Conservation (phyloP, 2,113 vertebrate genomes). For the Paramormyrops kingsleyae region DNA sequence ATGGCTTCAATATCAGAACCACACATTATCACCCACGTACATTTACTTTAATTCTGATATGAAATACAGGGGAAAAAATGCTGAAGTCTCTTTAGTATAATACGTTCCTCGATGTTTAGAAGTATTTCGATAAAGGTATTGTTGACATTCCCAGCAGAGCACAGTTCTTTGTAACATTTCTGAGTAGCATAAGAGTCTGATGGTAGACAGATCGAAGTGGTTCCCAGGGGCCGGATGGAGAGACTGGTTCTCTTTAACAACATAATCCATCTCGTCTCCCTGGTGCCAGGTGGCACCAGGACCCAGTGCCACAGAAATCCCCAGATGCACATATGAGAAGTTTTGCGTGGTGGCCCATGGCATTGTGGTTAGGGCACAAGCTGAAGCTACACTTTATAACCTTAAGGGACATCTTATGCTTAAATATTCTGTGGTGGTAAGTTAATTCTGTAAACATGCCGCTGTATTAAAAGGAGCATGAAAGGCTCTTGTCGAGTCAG, state of each 20-base stretch:
- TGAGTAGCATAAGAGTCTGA: background rate
- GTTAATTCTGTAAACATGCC: background rate
- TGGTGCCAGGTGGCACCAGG: background rate
- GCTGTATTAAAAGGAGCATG: background rate
- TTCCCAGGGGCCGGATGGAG: background rate
- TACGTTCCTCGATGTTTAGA: background rate
- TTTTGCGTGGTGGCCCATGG: background rate
- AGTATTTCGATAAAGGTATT: background rate
- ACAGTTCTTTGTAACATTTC: conserved; percentile 4
- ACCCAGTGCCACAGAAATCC: background rate
- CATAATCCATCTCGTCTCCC: background rate
- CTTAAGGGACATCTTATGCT: background rate
- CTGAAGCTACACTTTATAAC: background rate
- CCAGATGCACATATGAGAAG: background rate
- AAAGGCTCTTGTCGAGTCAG: background rate
- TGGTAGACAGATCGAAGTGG: conserved; percentile 5
- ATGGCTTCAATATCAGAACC: background rate
- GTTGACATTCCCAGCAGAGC: background rate
- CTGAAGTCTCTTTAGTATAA: background rate
- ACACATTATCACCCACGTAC: background rate
- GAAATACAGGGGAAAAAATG: background rate
- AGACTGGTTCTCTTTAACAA: background rate
- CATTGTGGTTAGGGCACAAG: background rate
- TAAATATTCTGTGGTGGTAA: background rate
- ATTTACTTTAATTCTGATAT: background rate